These are phyloP conservation scores for Drosophila pallidifrons DNA, from an alignment of 1,140 invertebrate genomes.

Conservation along the genomic window DNA sequence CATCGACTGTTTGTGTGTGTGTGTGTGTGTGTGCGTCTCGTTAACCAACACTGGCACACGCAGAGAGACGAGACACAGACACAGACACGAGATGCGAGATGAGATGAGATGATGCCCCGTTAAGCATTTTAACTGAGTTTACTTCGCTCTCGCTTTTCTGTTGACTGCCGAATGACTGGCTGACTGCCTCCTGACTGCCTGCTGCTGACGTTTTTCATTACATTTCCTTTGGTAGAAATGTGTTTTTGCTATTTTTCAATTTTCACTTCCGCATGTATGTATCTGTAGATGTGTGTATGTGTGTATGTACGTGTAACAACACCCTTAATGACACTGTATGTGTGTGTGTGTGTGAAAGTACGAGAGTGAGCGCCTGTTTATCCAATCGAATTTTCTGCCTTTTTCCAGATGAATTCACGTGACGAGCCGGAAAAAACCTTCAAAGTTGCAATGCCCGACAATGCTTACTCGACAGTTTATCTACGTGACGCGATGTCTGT, in stretches of 20 bases:
- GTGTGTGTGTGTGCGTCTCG: not conserved
- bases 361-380: slow-evolving; percentile 65
- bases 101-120: slow-evolving; percentile 52
- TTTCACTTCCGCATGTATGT: slow-evolving; percentile 73
- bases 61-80: not conserved
- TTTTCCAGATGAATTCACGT: slow-evolving; percentile 90
- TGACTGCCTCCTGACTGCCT: slow-evolving; percentile 14
- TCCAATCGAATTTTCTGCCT: slow-evolving; percentile 83
- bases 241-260: slow-evolving; percentile 83
- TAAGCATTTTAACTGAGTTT: slow-evolving; percentile 81
- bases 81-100: slow-evolving; percentile 24
- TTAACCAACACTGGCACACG: slow-evolving; percentile 26
- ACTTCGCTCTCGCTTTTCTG: slow-evolving; percentile 52
- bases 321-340: slow-evolving; percentile 74
- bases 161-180: slow-evolving; percentile 5
- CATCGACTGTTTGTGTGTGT: not conserved
- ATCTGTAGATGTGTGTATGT: slow-evolving; percentile 12
- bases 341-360: slow-evolving; percentile 31
- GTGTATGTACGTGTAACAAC: slow-evolving; percentile 41
- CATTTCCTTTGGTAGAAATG: slow-evolving; percentile 69
- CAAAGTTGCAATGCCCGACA: slow-evolving; percentile 95
- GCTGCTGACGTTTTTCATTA: slow-evolving; percentile 77
- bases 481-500: slow-evolving; percentile 96
- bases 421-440: slow-evolving; percentile 94
- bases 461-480: slow-evolving; percentile 91